These are phyloP conservation scores for Cerceris ruficornis DNA, from an alignment of 2,888 invertebrate genomes.

Conservation along the genomic window DNA sequence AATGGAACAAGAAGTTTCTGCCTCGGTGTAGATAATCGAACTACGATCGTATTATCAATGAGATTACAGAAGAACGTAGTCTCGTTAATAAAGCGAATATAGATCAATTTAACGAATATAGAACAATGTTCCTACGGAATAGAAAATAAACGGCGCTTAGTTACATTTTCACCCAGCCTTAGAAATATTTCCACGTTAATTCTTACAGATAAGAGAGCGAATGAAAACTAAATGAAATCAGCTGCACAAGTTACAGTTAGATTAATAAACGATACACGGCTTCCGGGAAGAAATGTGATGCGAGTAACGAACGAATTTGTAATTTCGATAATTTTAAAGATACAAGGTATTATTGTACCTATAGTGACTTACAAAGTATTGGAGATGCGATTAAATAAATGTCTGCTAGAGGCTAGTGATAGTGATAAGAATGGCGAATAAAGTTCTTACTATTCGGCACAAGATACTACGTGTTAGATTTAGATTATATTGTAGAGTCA, in stretches of 20 bases:
- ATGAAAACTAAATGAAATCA: not conserved
- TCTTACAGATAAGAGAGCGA: not conserved
- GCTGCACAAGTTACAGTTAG: not conserved
- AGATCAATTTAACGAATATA: slow-evolving; percentile 1
- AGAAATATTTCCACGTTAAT: slow-evolving; percentile 12
- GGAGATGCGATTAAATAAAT: slow-evolving; percentile 15
- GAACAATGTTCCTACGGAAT: slow-evolving; percentile 9
- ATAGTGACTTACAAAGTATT: slow-evolving; percentile 21
- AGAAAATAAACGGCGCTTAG: slow-evolving; percentile 1
- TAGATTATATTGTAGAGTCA: too few species aligned
- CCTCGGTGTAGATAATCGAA: slow-evolving; percentile 23
- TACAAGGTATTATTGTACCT: not conserved
- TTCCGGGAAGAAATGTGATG: not conserved
- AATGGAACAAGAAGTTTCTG: slow-evolving; percentile 78
- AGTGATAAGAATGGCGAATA: slow-evolving; percentile 29
- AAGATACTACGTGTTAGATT: too few species aligned
- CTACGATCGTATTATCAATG: not conserved
- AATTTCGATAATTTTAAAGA: slow-evolving; percentile 13
- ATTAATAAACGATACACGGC: not conserved
- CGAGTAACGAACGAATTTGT: slow-evolving; percentile 15
- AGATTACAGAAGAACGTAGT: not conserved
- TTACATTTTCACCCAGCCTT: slow-evolving; percentile 15
- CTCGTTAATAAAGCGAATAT: not conserved
- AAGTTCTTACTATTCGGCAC: too few species aligned
- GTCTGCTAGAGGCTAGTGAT: slow-evolving; percentile 52